phyloP scores from a whole-genome alignment of 1,140 invertebrate species.

The Potamilus streckersoni region DNA sequence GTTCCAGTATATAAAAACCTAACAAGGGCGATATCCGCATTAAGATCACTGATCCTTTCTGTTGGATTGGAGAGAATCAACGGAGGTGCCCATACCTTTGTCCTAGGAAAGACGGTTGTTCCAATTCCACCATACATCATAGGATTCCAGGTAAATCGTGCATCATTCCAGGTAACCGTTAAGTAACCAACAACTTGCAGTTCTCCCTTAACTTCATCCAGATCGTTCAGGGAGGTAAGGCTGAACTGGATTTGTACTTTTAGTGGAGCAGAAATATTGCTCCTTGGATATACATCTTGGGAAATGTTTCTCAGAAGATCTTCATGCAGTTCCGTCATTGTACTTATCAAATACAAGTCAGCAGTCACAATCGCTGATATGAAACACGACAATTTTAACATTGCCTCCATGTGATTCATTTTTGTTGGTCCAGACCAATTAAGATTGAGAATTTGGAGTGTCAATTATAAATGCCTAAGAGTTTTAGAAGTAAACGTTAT shows the following conservation, averaged over 20 bases:
- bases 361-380: too few species aligned
- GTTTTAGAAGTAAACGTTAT: too few species aligned
- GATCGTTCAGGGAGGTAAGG: slow-evolving; percentile 7
- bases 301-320: too few species aligned
- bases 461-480: too few species aligned
- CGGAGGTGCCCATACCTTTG: slow-evolving; percentile 1
- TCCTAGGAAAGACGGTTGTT: neutral
- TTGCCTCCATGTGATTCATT: too few species aligned
- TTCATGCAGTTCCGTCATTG: too few species aligned
- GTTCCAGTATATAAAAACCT: neutral
- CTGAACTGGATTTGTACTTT: slow-evolving; percentile 4
- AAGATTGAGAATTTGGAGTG: too few species aligned
- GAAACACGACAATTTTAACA: too few species aligned
- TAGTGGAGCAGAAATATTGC: slow-evolving; percentile 1
- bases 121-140: neutral
- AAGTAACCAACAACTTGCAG: slow-evolving; percentile 6
- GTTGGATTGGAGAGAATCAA: neutral
- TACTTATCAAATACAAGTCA: too few species aligned
- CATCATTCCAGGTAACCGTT: slow-evolving; percentile 4
- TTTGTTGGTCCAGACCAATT: too few species aligned
- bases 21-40: neutral
- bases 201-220: slow-evolving; percentile 9
- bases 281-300: too few species aligned
- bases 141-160: slow-evolving; percentile 3
- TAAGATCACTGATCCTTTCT: neutral